These are phyloP conservation scores for Drosophila macrospina DNA, from an alignment of 2,888 invertebrate genomes.

Conservation along the genomic window DNA sequence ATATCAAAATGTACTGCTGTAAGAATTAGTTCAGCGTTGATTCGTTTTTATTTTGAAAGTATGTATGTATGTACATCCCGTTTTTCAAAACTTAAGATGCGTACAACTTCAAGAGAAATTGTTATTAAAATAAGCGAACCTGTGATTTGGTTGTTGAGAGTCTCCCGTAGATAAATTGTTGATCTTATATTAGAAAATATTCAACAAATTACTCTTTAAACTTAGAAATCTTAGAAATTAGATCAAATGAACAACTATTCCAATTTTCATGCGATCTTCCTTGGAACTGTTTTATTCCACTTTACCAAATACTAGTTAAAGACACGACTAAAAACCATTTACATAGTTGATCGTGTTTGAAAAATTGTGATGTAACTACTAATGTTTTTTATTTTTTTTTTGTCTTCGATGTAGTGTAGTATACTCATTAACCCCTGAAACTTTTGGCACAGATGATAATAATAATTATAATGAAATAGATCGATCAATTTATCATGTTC, in stretches of 20 bases:
- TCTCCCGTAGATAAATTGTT: slow-evolving; percentile 25
- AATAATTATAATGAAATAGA: slow-evolving; percentile 3
- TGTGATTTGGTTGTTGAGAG: slow-evolving; percentile 53
- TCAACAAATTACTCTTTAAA: neutral
- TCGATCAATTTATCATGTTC: slow-evolving; percentile 16
- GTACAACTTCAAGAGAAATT: slow-evolving; percentile 30
- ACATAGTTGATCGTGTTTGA: slow-evolving; percentile 6
- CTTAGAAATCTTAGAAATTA: neutral
- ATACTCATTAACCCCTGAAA: slow-evolving; percentile 2
- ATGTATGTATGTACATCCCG: slow-evolving; percentile 7
- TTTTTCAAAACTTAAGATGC: slow-evolving; percentile 28
- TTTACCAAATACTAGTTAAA: neutral
- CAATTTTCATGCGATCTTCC: neutral
- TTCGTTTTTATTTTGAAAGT: too few species aligned
- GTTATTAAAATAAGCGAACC: slow-evolving; percentile 47
- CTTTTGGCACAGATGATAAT: neutral
- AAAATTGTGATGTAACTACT: slow-evolving; percentile 45
- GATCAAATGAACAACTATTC: neutral
- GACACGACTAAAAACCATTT: neutral
- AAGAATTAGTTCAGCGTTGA: slow-evolving; percentile 29
- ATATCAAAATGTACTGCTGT: slow-evolving; percentile 52
- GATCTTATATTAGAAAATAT: slow-evolving; percentile 3
- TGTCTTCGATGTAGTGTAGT: slow-evolving; percentile 11
- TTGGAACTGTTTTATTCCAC: neutral
- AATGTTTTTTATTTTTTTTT: slow-evolving; percentile 7